Conservation (phyloP, 1,140 invertebrate species). For the Temnothorax curvispinosus region DNA sequence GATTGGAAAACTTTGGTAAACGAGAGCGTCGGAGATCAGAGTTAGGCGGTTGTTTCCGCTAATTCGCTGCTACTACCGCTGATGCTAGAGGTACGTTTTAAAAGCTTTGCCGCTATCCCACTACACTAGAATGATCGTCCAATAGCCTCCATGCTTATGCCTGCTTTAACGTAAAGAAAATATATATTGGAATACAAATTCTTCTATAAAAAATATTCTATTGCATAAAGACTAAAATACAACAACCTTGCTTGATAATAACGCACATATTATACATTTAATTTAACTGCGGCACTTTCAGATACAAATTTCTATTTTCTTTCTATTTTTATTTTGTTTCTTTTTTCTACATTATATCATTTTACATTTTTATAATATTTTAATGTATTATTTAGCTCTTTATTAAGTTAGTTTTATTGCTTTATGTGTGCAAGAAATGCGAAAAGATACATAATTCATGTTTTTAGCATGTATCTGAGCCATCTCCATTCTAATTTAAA, state of each 20-base stretch:
- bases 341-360: not conserved
- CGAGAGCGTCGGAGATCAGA: constrained; percentile 81
- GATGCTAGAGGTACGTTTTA: constrained; percentile 84
- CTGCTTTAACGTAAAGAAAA: constrained; percentile 6
- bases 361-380: not conserved
- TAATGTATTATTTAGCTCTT: not conserved
- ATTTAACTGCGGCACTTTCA: constrained; percentile 2
- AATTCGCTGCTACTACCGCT: constrained; percentile 83
- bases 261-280: constrained; percentile 39
- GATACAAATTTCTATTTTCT: not conserved
- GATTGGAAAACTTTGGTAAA: constrained; percentile 81
- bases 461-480: not conserved
- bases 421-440: not conserved
- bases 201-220: not conserved
- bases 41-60: constrained; percentile 80
- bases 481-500: not conserved
- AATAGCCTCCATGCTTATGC: constrained; percentile 53
- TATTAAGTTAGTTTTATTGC: not conserved
- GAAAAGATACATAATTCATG: not conserved
- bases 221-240: not conserved
- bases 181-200: constrained; percentile 7
- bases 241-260: not conserved
- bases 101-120: constrained; percentile 82
- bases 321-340: not conserved
- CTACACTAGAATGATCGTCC: constrained; percentile 65